Evolutionary conservation across 2,113 vertebrate species (phyloP), one percentile per base, ranked within the genome.

Genomic region (Stegastes partitus): DNA sequence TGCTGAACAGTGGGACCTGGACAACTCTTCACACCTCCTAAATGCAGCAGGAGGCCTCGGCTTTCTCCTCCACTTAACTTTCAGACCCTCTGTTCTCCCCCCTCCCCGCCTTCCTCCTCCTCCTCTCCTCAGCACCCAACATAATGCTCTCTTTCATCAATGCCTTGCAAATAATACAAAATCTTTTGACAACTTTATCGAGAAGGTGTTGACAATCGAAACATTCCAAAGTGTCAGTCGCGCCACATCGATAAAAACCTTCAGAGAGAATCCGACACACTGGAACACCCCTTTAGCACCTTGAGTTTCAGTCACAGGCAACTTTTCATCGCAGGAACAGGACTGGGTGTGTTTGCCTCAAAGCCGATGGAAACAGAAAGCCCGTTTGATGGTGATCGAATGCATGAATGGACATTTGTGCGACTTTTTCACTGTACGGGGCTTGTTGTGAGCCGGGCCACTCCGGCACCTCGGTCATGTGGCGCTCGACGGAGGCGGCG

Each of bases 71-170:
- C 67, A 63, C 74, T 68, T 55, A 4, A 65, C 67, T 79, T 81
- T 68, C 19, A 9, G 54, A 55, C 25, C 61, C 37, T 56, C 50
- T 57, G 54, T 66, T 69, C 63, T 68, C 64, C 42, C 42, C 50
- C 28, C 26, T n/a, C n/a, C n/a, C n/a, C n/a, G n/a, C n/a, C n/a
- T n/a, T n/a, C n/a, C n/a, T n/a, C n/a, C n/a, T n/a, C n/a, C n/a
- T 59, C 22, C 62, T 28, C 34, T 37, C 49, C 19, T 22, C 58
- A 18, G 55, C 66, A 51, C 67, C 74, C 79, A 26, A 22, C 79
- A 94, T 89, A 93, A 91, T 87, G 59, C 79, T 11, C 58, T 81
- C 87, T 94, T 95, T 94, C 91, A 93, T 82, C 77, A 39, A 56
- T 7, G 15, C 64, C 56, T 91, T 78, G 55, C 77, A 85, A 87